These are phyloP conservation scores for Hyppa rectilinea DNA, from an alignment of 2,888 invertebrate genomes.

Conservation along the genomic window DNA sequence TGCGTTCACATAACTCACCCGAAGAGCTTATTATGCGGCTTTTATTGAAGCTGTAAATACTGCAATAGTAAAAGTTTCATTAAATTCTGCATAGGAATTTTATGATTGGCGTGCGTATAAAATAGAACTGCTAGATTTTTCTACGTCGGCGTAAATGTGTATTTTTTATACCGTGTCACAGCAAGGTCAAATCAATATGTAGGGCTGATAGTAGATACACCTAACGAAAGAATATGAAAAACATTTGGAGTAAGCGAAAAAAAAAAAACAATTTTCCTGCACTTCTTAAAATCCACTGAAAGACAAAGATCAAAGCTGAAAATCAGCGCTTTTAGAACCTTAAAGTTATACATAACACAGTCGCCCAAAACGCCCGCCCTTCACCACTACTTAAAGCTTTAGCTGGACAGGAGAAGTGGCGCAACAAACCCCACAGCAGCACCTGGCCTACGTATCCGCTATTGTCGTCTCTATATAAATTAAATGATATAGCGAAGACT, in stretches of 20 bases:
- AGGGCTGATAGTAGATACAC: not conserved
- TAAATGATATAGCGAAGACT: not conserved
- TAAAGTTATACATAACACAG: too few relatives aligned
- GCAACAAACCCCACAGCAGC: too few relatives aligned
- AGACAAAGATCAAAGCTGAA: not conserved
- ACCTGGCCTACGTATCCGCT: not conserved
- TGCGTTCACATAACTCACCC: conserved; percentile 21
- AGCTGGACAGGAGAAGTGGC: too few relatives aligned
- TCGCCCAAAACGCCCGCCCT: too few relatives aligned
- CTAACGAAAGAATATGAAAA: conserved; percentile 15
- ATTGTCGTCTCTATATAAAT: not conserved
- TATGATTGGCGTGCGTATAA: conserved; percentile 5
- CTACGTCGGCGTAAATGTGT: not conserved
- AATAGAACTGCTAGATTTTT: conserved; percentile 3
- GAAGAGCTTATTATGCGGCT: conserved; percentile 23
- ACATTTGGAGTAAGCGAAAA: not conserved
- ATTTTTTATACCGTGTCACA: not conserved
- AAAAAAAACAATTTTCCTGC: too few relatives aligned
- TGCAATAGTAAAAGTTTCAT: conserved; percentile 17
- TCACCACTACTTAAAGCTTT: too few relatives aligned
- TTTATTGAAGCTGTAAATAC: conserved; percentile 37
- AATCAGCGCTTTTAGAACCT: too few relatives aligned
- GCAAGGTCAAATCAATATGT: conserved; percentile 13
- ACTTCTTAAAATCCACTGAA: not conserved
- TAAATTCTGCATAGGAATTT: conserved; percentile 23